Base-by-base conservation (phyloP, 2,113 vertebrate genomes). In the Balaeniceps rex region DNA sequence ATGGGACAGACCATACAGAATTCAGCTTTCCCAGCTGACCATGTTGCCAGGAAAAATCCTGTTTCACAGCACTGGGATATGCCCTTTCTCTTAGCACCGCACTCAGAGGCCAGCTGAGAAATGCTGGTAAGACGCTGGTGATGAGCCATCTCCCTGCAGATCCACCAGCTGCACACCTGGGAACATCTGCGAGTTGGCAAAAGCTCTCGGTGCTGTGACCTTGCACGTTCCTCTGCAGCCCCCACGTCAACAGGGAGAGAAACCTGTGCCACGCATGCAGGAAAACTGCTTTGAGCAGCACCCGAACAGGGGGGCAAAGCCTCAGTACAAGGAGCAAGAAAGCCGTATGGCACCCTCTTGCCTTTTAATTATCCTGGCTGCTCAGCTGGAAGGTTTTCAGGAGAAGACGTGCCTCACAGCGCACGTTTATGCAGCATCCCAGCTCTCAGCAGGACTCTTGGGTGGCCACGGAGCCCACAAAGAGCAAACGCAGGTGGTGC, bases 221-320 rank as follows among this genome's bases (percentile, higher is more conserved):
- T 14, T 23, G 29, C 23, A 22, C 38, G 14, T 0, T 3, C 4
- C 25, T 17, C 47, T 16, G 14, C 34, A 42, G 49, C 31, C 28
- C 77, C 55, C 44, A 2, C n/a, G 14, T 9, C 58, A 38, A 9
- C 22, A 51, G 44, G 60, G 91, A 25, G 38, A 66, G 49, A 40
- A 64, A 36, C 28, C 63, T 16, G 40, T 3, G 36, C 55, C 55
- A 19, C 4, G 10, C n/a, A n/a, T 0, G 0, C 12, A 51, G 68
- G 51, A 29, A 29, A 89, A 64, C 26, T 34, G 33, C 69, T 55
- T 28, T 33, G 34, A 81, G 61, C 38, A 52, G 76, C 61, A 49
- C 51, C 31, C 10, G 6, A 25, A 8, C 0, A n/a, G 0, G 64
- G 25, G 78, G 34, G 15, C 36, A n/a, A 70, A 83, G 34, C 49